Evolutionary conservation across 2,888 invertebrate species (phyloP).

Genomic region (Watsonalla binaria): DNA sequence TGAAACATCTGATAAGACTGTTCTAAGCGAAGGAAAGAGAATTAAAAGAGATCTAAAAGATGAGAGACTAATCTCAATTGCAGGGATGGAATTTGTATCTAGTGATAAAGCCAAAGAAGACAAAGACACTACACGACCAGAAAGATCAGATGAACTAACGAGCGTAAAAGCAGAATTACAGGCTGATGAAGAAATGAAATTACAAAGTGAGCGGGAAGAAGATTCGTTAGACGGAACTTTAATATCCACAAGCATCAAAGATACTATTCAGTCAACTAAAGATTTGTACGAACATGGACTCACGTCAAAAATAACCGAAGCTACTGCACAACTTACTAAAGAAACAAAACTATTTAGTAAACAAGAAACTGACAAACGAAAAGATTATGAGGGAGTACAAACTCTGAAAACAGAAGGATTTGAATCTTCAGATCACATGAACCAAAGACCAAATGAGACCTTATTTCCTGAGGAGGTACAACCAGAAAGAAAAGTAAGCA

Average conservation of each 20-base stretch:
- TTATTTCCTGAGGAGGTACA: slow-evolving; percentile 1
- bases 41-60: slow-evolving; percentile 40
- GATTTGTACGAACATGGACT: neutral
- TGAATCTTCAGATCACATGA: neutral
- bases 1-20: slow-evolving; percentile 65
- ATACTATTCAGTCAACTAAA: neutral
- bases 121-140: neutral
- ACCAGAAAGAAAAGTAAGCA: slow-evolving; percentile 38
- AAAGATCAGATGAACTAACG: neutral
- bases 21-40: slow-evolving; percentile 58
- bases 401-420: neutral
- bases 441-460: neutral
- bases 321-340: neutral
- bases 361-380: neutral
- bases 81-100: slow-evolving; percentile 8
- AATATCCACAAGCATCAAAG: neutral
- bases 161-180: neutral
- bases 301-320: neutral
- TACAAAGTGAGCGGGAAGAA: neutral
- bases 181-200: neutral
- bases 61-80: slow-evolving; percentile 12
- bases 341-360: neutral
- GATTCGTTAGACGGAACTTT: neutral
- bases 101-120: slow-evolving; percentile 8
- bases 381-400: neutral